Evolutionary conservation across 2,113 vertebrate genomes (phyloP), one percentile per base, ranked within the genome.

Genomic region (Periophthalmodon schlosseri): DNA sequence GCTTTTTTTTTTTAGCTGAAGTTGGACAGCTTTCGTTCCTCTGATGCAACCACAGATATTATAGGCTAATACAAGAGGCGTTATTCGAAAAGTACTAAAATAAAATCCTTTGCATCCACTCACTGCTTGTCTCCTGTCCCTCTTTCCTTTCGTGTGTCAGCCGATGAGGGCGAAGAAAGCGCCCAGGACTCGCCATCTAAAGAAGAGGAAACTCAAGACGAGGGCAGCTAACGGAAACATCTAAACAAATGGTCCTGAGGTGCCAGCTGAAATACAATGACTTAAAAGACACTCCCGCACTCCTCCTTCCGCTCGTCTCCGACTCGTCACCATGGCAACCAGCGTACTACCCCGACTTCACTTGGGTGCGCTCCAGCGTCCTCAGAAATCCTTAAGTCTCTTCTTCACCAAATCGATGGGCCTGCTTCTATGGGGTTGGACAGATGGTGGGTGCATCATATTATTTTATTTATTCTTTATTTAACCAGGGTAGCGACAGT

Each of bases 151-250:
- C 76, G 46, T 80, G 11, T 67, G 11, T 72, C 65, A 90, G 87
- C 68, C n/a, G 86, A 78, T 34, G 82, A 84, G 69, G 75, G 84
- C 75, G 61, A 24, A 28, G 81, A 84, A 61, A 84, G 86, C 52
- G 84, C 33, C 36, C 75, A 70, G 69, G 73, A 77, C 39, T 76
- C 82, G 72, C 20, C 86, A 66, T 3, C 77, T 20, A 84, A 89
- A 83, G 86, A 89, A 52, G 78, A 90, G 65, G 78, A 80, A 72
- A 68, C 54, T 75, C 70, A 84, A 79, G 76, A 67, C 54, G 78
- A 78, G 23, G 69, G 72, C 64, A 84, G 68, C 77, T 89, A 60
- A 28, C 21, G 23, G 9, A 21, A 23, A 24, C 9, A 23, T 3
- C 57, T 4, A 77, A 89, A 52, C 15, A 66, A 33, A 80, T 33